Conservation (phyloP, 2,888 invertebrate genomes). For the Eudemis profundana region DNA sequence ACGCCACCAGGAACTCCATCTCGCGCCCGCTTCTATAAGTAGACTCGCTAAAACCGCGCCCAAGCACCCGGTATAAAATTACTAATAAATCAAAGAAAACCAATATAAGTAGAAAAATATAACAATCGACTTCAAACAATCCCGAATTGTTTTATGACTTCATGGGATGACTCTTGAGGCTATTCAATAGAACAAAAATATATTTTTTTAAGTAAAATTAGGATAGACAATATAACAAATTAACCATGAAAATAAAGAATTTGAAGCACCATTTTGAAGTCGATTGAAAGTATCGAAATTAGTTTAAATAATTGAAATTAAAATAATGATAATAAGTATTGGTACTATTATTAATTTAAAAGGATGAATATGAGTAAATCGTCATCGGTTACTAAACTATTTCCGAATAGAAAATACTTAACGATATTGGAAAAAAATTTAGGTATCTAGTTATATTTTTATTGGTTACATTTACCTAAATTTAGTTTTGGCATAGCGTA, state of each 20-base stretch:
- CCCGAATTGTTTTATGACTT: background rate
- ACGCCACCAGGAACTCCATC: constrained; percentile 87
- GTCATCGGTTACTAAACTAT: too few relatives aligned
- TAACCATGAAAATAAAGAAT: background rate
- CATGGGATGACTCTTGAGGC: background rate
- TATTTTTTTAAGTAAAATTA: too few relatives aligned
- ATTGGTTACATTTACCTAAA: too few relatives aligned
- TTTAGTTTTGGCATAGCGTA: too few relatives aligned
- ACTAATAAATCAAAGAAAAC: constrained; percentile 28
- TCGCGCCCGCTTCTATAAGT: constrained; percentile 87
- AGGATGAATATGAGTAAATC: too few relatives aligned
- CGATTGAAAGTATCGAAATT: background rate
- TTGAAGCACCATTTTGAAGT: background rate
- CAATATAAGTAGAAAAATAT: constrained; percentile 45
- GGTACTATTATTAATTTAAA: too few relatives aligned
- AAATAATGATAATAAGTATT: background rate
- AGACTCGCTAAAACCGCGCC: constrained; percentile 61
- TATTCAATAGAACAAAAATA: constrained; percentile 20
- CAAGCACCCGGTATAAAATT: constrained; percentile 31
- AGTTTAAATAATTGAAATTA: background rate
- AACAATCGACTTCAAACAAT: constrained; percentile 41
- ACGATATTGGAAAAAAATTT: too few relatives aligned
- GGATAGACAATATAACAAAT: constrained; percentile 24
- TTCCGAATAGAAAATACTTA: too few relatives aligned
- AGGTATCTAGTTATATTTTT: too few relatives aligned